Conservation (phyloP, 2,888 invertebrate genomes). For the Diabrotica balteata region DNA sequence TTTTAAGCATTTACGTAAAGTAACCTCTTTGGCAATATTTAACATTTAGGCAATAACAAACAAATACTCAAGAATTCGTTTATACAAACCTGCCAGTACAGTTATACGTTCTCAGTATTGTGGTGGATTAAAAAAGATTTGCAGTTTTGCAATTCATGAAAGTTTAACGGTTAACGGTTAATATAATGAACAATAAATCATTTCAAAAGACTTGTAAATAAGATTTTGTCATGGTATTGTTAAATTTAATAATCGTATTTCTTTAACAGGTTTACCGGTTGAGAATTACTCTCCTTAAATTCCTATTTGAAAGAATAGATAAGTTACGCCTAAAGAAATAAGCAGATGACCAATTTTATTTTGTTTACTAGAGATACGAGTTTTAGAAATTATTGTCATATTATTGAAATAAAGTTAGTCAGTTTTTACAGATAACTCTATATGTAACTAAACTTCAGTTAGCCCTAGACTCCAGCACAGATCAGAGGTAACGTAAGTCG, state of each 20-base stretch:
- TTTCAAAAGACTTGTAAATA: conserved; percentile 19
- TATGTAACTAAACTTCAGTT: no score
- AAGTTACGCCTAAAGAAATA: no score
- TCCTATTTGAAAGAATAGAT: no score
- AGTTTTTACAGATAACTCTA: no score
- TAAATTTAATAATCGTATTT: conserved; percentile 21
- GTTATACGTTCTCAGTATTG: not conserved
- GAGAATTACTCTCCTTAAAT: conserved; percentile 4
- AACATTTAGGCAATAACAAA: not conserved
- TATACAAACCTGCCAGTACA: not conserved
- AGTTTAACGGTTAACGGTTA: conserved; percentile 26
- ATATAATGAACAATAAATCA: conserved; percentile 21
- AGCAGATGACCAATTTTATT: no score
- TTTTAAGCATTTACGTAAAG: no score
- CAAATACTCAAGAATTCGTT: not conserved
- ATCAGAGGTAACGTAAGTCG: no score
- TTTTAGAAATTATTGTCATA: no score
- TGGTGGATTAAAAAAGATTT: conserved; percentile 7
- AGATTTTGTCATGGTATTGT: conserved; percentile 20
- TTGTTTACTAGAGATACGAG: no score
- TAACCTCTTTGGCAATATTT: no score
- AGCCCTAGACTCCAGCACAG: no score
- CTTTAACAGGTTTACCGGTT: conserved; percentile 20
- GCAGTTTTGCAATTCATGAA: conserved; percentile 19
- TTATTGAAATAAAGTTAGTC: no score